Evolutionary conservation across 2,888 invertebrate species (phyloP).

Genomic region (Neoaliturus tenellus): DNA sequence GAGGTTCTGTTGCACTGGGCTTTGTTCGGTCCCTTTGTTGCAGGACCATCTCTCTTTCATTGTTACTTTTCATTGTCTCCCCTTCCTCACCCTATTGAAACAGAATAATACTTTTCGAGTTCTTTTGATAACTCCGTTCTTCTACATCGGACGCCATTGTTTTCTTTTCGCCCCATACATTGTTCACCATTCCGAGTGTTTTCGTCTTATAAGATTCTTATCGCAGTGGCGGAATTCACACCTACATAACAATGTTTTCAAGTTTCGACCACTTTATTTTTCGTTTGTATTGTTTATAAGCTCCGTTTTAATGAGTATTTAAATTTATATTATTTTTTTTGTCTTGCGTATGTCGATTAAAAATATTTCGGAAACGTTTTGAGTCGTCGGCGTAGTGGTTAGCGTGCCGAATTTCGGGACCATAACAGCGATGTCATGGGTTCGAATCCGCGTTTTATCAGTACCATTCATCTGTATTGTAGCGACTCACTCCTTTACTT

Average conservation of each 20-base stretch:
- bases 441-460: too few species aligned
- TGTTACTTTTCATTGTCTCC: conserved; percentile 66
- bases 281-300: too few species aligned
- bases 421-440: too few species aligned
- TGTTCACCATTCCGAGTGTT: conserved; percentile 62
- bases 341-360: neutral
- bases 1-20: conserved; percentile 48
- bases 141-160: conserved; percentile 60
- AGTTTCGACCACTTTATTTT: too few species aligned
- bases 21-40: conserved; percentile 62
- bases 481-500: too few species aligned
- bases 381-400: too few species aligned
- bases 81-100: conserved; percentile 65
- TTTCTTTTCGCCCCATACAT: conserved; percentile 67
- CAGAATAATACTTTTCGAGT: conserved; percentile 67
- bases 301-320: too few species aligned
- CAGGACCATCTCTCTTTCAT: conserved; percentile 67
- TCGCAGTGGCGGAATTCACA: neutral
- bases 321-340: neutral
- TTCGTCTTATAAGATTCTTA: neutral
- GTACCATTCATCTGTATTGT: too few species aligned
- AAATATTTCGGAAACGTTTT: too few species aligned
- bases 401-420: too few species aligned
- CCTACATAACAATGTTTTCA: too few species aligned
- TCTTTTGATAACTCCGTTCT: conserved; percentile 67